These are phyloP conservation scores for Spodoptera exigua DNA, from an alignment of 2,888 invertebrate genomes.

Conservation along the genomic window DNA sequence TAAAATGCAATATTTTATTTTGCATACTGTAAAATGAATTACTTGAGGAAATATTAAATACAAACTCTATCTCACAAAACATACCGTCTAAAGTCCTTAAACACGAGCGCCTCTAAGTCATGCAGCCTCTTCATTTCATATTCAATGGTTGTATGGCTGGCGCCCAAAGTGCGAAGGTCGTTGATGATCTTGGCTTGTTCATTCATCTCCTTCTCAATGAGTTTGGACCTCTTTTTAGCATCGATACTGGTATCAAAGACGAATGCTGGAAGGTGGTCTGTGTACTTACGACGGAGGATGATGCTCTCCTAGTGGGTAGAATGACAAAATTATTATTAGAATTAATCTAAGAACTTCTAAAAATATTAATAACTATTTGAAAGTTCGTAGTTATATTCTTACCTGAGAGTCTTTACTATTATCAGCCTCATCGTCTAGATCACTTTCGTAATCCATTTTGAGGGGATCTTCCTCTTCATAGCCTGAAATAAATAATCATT, in stretches of 20 bases:
- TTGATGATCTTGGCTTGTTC: conserved; percentile 98
- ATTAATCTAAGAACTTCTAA: neutral
- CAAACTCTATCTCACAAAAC: neutral
- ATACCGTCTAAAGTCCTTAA: conserved; percentile 96
- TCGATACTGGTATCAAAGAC: conserved; percentile 94
- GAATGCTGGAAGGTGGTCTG: conserved; percentile 94
- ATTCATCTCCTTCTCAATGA: conserved; percentile 99
- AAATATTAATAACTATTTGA: too few relatives aligned
- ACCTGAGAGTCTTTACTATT: conserved; percentile 89
- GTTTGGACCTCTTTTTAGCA: conserved; percentile 95
- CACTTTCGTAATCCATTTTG: conserved; percentile 93
- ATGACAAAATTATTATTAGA: neutral
- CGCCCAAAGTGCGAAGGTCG: conserved; percentile 96
- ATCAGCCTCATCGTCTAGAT: conserved; percentile 92
- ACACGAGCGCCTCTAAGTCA: conserved; percentile 97
- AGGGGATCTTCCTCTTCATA: conserved; percentile 95
- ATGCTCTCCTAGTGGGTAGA: conserved; percentile 90
- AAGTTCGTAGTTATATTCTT: conserved; percentile 5
- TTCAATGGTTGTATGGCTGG: conserved; percentile 96
- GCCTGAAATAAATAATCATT: conserved; percentile 62
- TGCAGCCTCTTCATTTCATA: conserved; percentile 97
- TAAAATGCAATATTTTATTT: too few relatives aligned
- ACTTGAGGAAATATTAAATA: neutral
- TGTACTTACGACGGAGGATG: conserved; percentile 90
- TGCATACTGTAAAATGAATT: too few relatives aligned